Conservation (phyloP, 2,113 vertebrate genomes). For the Potamarius usumacintae region DNA sequence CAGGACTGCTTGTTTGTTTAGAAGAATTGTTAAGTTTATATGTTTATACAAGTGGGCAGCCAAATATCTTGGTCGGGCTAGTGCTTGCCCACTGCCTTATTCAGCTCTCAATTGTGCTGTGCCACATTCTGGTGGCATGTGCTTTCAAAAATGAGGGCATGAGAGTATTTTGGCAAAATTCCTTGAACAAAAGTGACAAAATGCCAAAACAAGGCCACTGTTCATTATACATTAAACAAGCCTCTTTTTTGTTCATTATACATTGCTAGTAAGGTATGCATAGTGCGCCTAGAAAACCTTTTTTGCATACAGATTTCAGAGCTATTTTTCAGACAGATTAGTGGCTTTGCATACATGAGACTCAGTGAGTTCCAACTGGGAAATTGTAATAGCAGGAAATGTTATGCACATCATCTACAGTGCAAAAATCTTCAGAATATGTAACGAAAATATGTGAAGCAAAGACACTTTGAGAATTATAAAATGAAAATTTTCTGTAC, state of each 20-base stretch:
- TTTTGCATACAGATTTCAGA: not conserved
- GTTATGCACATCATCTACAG: conserved; percentile 5
- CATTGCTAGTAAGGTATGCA: not conserved
- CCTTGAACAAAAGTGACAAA: not conserved
- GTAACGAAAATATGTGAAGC: not conserved
- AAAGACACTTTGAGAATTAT: not conserved
- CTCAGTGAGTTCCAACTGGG: not conserved
- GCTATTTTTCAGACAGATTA: not conserved
- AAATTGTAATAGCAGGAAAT: not conserved
- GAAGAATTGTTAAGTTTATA: conserved; percentile 13
- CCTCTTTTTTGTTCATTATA: not conserved
- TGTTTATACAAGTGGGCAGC: not conserved
- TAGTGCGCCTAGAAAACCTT: not conserved
- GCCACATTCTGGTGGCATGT: not conserved
- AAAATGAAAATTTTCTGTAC: not conserved
- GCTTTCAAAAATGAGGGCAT: not conserved
- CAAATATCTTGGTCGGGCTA: not conserved
- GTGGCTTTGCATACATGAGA: not conserved
- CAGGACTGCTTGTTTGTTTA: not conserved
- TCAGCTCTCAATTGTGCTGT: not conserved
- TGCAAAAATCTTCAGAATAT: not conserved
- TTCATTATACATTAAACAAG: not conserved
- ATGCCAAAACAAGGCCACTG: not conserved
- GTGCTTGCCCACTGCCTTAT: not conserved
- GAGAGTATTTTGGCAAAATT: not conserved